Percentiles rank a stretch among this genome's conserved stretches.
phyloP scores from a whole-genome alignment of 1,140 invertebrate genomes.

The Leptopilina clavipes region DNA sequence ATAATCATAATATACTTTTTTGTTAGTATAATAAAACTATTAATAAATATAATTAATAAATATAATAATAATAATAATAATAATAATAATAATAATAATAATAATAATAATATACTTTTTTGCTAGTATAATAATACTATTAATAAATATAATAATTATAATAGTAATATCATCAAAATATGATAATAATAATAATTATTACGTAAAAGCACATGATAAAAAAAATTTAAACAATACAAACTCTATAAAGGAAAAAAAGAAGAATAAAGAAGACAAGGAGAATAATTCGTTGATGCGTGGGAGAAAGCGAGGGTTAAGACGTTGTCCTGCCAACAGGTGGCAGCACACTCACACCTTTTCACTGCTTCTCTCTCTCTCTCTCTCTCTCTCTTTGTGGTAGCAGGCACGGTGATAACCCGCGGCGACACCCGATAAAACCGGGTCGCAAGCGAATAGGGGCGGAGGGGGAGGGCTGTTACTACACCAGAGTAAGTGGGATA shows the following conservation, averaged over 20 bases:
- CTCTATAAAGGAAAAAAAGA: not conserved
- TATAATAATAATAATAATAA: too few species aligned
- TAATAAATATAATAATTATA: too few species aligned
- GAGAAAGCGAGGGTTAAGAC: slow-evolving; percentile 63
- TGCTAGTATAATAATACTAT: too few species aligned
- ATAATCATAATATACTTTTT: too few species aligned
- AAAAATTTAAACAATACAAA: too few species aligned
- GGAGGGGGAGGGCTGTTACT: slow-evolving; percentile 38
- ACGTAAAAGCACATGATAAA: too few species aligned
- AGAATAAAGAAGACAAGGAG: slow-evolving; percentile 45
- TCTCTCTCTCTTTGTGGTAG: slow-evolving; percentile 55
- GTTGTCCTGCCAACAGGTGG: slow-evolving; percentile 71
- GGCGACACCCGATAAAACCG: slow-evolving; percentile 71
- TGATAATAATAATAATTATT: too few species aligned
- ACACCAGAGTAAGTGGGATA: slow-evolving; percentile 60
- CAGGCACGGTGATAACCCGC: slow-evolving; percentile 67
- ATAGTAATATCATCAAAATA: too few species aligned
- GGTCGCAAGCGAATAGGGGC: slow-evolving; percentile 54
- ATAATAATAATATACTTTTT: too few species aligned
- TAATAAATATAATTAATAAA: too few species aligned
- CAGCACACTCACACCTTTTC: slow-evolving; percentile 63
- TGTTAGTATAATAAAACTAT: too few species aligned
- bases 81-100: too few species aligned
- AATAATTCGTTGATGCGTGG: slow-evolving; percentile 34
- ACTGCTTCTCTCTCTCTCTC: slow-evolving; percentile 47